Evolutionary conservation across 2,888 invertebrate species (phyloP), one percentile per base, ranked within the genome.

Genomic region (Hydraecia micacea): DNA sequence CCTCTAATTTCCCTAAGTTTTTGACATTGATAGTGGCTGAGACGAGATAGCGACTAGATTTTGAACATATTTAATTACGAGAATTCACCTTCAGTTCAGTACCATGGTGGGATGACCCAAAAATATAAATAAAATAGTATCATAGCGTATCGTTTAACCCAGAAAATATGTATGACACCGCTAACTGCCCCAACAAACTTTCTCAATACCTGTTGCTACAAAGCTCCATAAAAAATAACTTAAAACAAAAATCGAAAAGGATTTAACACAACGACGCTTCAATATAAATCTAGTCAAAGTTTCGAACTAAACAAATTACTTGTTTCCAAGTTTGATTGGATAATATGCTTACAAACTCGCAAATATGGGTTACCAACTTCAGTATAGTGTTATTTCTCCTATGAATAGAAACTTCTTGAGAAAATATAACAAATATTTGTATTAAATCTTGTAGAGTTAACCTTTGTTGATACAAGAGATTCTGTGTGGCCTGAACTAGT

Each of bases 301-400:
- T 91, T 83, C 83, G 81, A 88, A 89, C 86, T 89, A 87, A 92
- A 89, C 88, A 90, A 92, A 91, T 91, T 91, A 90, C 89, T 88
- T 89, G 88, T 86, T 88, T 68, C 74, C 60, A 91, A 91, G 86
- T 92, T 91, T 88, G 88, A 91, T 91, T 88, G 88, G 87, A 87
- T 91, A 91, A 91, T 90, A 86, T 88, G 88, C 84, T 89, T 86
- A 87, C 80, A 78, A 87, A 91, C 86, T 91, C 87, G 84, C 86
- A 86, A 89, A 90, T 90, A 88, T 88, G 84, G 87, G 86, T 81
- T 85, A 86, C 85, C 67, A 88, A 90, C 76, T 90, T 89, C 72
- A 75, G 32, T 46, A 71, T 86, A 88, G 78, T 85, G 87, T 88
- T 88, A 83, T 88, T 87, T 86, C 87, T 88, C 88, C 81, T 75